Percentiles rank a stretch among this genome's conserved stretches.
Conservation (phyloP, 2,797 vertebrate species). For the Jordanella pulchra region DNA sequence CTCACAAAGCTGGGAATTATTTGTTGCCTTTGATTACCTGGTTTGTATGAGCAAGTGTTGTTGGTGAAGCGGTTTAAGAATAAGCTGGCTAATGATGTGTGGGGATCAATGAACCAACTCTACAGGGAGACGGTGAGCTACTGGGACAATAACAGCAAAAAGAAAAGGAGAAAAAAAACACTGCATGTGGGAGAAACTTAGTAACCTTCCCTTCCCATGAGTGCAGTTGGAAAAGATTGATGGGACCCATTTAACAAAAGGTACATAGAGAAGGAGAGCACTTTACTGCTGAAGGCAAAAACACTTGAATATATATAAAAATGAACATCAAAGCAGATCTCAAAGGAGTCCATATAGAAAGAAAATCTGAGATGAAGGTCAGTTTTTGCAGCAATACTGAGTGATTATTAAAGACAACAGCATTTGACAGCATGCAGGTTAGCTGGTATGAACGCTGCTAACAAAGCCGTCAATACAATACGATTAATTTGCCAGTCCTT, state of each 20-base stretch:
- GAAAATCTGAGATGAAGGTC: background rate
- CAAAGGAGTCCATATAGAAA: background rate
- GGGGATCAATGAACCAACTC: constrained; percentile 78
- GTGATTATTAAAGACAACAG: background rate
- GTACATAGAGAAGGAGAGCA: constrained; percentile 27
- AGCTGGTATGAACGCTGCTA: too few relatives aligned
- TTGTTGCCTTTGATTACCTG: constrained; percentile 39
- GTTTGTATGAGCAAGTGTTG: constrained; percentile 52
- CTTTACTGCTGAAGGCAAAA: constrained; percentile 24
- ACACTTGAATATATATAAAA: constrained; percentile 25
- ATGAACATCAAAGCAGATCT: constrained; percentile 23
- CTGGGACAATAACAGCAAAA: constrained; percentile 77
- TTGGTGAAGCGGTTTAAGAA: constrained; percentile 73
- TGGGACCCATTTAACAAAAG: constrained; percentile 64
- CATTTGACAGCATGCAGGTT: too few relatives aligned
- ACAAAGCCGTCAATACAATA: background rate
- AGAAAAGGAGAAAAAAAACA: constrained; percentile 23
- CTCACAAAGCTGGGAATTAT: constrained; percentile 28
- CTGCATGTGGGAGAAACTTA: constrained; percentile 72
- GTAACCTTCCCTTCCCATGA: constrained; percentile 71
- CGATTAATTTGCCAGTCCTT: too few relatives aligned
- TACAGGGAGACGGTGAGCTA: constrained; percentile 78
- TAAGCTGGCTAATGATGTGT: constrained; percentile 82
- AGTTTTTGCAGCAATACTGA: background rate
- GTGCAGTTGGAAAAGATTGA: constrained; percentile 68